Evolutionary conservation across 2,797 vertebrate genomes (phyloP).

Genomic region (Salarias fasciatus): DNA sequence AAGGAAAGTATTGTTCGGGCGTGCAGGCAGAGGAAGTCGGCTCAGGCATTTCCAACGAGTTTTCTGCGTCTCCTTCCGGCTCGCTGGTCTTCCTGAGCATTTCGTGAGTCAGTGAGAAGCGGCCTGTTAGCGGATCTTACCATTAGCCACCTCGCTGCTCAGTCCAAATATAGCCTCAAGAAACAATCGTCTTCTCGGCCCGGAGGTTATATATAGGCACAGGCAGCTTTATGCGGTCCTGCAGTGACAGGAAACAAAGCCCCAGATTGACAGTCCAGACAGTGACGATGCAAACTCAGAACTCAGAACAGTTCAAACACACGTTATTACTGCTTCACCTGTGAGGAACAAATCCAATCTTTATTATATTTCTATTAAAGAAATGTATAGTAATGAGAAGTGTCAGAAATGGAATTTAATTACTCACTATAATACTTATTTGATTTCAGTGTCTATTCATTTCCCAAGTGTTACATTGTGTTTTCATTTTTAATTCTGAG

Average conservation of each 20-base stretch:
- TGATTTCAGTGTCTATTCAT: too few relatives aligned
- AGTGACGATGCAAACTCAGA: not conserved
- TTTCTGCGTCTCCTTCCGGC: constrained; percentile 16
- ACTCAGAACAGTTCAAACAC: not conserved
- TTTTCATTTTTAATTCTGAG: too few relatives aligned
- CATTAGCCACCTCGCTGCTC: constrained; percentile 7
- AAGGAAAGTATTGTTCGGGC: constrained; percentile 36
- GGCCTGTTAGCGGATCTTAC: constrained; percentile 10
- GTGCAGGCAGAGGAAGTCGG: constrained; percentile 35
- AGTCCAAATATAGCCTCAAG: constrained; percentile 45
- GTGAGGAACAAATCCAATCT: not conserved
- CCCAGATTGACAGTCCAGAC: not conserved
- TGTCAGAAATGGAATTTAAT: too few relatives aligned
- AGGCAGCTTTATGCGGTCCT: not conserved
- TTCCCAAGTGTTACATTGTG: too few relatives aligned
- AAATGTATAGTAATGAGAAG: too few relatives aligned
- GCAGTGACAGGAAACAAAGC: not conserved
- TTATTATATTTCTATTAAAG: not conserved
- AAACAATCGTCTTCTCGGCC: constrained; percentile 31
- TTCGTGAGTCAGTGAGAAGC: constrained; percentile 16
- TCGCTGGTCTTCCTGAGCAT: constrained; percentile 33
- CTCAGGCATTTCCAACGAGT: constrained; percentile 25
- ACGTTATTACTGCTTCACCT: not conserved
- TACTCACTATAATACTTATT: too few relatives aligned
- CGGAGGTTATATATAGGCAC: constrained; percentile 8